Conservation (phyloP, 1,140 invertebrate genomes). For the Lepidurus packardi region DNA sequence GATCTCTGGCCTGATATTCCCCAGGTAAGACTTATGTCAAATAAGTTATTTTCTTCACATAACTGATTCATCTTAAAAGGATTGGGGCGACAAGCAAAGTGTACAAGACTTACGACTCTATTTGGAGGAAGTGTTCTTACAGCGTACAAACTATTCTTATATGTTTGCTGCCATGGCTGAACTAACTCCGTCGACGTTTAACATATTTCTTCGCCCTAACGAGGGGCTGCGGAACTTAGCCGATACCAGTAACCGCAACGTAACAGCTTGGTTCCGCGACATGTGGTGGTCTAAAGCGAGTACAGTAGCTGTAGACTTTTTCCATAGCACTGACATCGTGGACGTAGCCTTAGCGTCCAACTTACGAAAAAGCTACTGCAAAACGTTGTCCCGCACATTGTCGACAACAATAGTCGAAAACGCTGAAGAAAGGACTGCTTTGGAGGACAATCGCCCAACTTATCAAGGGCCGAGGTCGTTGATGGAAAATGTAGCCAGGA, state of each 20-base stretch:
- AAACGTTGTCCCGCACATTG: background rate
- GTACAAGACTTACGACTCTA: slow-evolving; percentile 51
- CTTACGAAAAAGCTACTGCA: slow-evolving; percentile 38
- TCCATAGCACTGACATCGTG: slow-evolving; percentile 67
- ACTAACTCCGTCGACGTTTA: slow-evolving; percentile 63
- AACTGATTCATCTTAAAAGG: slow-evolving; percentile 42
- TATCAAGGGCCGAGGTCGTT: background rate
- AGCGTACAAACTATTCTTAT: slow-evolving; percentile 43
- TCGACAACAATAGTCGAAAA: background rate
- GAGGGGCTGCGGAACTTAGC: slow-evolving; percentile 62
- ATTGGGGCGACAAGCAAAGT: slow-evolving; percentile 59
- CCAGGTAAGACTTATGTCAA: slow-evolving; percentile 40
- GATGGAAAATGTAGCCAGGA: background rate
- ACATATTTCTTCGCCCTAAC: slow-evolving; percentile 56
- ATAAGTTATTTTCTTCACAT: background rate
- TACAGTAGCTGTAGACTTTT: slow-evolving; percentile 70
- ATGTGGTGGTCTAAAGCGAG: slow-evolving; percentile 62
- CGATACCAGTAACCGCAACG: slow-evolving; percentile 59
- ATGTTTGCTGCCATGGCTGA: slow-evolving; percentile 74
- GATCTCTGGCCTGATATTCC: slow-evolving; percentile 65
- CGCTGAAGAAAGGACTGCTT: background rate
- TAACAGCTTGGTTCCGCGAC: slow-evolving; percentile 59
- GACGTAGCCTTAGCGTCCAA: slow-evolving; percentile 60
- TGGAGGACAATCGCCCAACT: background rate
- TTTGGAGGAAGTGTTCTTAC: slow-evolving; percentile 50